These are phyloP conservation scores for Rhineura floridana DNA, from an alignment of 2,113 vertebrate genomes.

Conservation along the genomic window DNA sequence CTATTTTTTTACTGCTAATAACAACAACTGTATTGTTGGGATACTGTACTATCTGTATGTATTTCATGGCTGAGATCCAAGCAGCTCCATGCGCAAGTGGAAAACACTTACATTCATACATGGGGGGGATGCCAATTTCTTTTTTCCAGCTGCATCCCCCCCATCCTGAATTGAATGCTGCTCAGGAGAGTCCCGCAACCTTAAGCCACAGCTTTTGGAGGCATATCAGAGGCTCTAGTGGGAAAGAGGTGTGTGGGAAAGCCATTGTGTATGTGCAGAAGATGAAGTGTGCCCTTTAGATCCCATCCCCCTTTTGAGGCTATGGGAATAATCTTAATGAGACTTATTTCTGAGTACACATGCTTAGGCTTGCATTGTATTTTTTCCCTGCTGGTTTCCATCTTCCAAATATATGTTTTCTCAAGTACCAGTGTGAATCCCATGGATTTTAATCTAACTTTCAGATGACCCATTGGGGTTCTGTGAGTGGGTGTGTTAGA, in stretches of 20 bases:
- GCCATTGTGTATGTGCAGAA: background rate
- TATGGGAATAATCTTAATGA: no score
- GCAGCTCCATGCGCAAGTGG: background rate
- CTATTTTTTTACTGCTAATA: constrained; percentile 79
- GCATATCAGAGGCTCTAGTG: background rate
- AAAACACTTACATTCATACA: background rate
- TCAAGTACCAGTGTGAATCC: constrained; percentile 42
- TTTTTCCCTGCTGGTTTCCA: constrained; percentile 54
- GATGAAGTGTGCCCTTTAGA: background rate
- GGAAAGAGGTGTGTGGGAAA: constrained; percentile 30
- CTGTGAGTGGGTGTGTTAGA: background rate
- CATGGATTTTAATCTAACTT: constrained; percentile 46
- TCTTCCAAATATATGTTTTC: constrained; percentile 31
- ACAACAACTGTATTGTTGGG: constrained; percentile 72
- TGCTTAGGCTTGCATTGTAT: background rate
- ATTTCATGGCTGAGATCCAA: constrained; percentile 24
- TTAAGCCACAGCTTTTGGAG: background rate
- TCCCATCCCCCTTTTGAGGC: background rate
- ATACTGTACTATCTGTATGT: constrained; percentile 74
- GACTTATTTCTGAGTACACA: background rate
- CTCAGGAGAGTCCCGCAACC: constrained; percentile 47
- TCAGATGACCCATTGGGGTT: constrained; percentile 24
- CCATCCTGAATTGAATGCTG: background rate
- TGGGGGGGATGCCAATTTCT: background rate
- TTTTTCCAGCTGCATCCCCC: background rate